Percentiles rank a stretch among this genome's conserved stretches.
Evolutionary conservation across 35 echinoderm and acorn worm species (phyloP).

Genomic region (Heliocidaris tuberculata): DNA sequence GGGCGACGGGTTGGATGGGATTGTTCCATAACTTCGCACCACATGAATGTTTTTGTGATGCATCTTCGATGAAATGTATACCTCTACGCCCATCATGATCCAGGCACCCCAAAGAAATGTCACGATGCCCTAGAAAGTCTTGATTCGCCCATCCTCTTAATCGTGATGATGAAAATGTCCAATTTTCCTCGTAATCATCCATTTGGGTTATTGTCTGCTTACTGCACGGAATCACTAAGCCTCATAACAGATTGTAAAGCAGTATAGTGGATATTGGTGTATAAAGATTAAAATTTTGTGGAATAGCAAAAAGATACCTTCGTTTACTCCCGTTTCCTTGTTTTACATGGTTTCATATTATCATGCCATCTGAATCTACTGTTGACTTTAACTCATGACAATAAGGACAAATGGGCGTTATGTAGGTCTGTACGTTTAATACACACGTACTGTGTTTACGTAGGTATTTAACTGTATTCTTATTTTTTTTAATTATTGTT

Average conservation of each 20-base stretch:
- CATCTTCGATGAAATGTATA: background rate
- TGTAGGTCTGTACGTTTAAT: too few species aligned
- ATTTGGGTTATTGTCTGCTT: background rate
- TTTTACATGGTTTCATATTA: too few species aligned
- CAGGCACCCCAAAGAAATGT: slow-evolving; percentile 7
- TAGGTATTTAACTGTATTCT: background rate
- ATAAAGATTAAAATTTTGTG: too few species aligned
- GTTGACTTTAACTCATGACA: too few species aligned
- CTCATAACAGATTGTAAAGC: background rate
- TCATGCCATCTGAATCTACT: too few species aligned
- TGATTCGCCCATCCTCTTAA: background rate
- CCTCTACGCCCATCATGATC: background rate
- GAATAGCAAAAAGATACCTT: too few species aligned
- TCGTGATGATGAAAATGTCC: background rate
- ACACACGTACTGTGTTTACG: too few species aligned
- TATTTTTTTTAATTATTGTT: background rate
- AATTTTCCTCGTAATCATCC: background rate
- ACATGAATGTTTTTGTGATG: slow-evolving; percentile 24
- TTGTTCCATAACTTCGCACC: background rate
- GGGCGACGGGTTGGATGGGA: background rate
- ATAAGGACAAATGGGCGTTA: too few species aligned
- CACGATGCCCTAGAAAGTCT: background rate
- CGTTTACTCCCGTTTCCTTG: too few species aligned
- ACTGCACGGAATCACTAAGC: background rate
- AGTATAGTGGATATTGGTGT: too few species aligned